A percentile compares a stretch with the other conserved stretches of the same genome.
phyloP scores from a whole-genome alignment of 92 coral and sea anemone species.

The Anthopleura xanthogrammica region DNA sequence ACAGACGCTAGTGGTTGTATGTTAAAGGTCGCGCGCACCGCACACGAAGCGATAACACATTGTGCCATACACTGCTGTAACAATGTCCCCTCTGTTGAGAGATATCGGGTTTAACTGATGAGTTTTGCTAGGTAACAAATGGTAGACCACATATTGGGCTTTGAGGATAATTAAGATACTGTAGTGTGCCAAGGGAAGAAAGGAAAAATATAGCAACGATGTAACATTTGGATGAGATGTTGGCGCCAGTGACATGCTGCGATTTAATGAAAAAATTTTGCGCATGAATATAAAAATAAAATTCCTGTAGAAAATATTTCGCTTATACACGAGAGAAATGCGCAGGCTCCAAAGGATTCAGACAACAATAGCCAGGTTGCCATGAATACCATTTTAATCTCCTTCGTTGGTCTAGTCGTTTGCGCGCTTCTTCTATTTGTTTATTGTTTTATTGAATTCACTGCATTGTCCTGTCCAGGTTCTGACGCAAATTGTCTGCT shows the following conservation, averaged over 20 bases:
- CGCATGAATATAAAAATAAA: neutral
- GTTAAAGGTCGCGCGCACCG: slow-evolving; percentile 12
- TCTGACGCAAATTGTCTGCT: no score
- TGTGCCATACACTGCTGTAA: neutral
- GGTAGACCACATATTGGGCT: neutral
- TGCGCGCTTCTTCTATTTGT: no score
- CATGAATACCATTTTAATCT: no score
- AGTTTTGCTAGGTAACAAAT: neutral
- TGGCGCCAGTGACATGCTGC: neutral
- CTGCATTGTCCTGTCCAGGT: no score
- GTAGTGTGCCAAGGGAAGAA: no score
- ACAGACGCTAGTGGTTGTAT: neutral
- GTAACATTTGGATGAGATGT: neutral
- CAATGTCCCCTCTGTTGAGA: neutral
- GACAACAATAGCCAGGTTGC: no score
- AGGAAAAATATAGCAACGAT: no score
- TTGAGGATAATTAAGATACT: no score
- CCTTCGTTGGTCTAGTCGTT: no score
- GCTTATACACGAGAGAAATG: neutral
- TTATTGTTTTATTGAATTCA: no score
- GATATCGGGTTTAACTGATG: neutral
- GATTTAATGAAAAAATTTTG: neutral
- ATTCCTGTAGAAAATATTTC: neutral
- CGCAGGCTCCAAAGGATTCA: no score
- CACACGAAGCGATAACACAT: slow-evolving; percentile 1